Conservation (phyloP, 2,797 vertebrate genomes). For the Syngnathus rostellatus region DNA sequence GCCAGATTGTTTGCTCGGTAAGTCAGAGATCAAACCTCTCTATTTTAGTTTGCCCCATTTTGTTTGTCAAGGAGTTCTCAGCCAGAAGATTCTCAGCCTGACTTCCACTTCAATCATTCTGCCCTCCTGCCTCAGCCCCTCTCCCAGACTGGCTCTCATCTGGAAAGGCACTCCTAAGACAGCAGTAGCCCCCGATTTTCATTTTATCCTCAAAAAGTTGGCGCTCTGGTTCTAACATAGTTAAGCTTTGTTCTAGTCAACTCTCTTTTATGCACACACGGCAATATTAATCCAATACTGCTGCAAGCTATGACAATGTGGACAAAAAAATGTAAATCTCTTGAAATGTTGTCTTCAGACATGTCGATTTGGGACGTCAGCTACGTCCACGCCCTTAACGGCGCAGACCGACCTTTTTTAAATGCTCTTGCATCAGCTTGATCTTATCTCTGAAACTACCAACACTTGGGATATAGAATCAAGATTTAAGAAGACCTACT, state of each 20-base stretch:
- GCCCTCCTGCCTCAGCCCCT: not conserved
- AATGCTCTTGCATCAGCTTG: too few species aligned
- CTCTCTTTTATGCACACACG: not conserved
- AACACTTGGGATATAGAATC: too few species aligned
- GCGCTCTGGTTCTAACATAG: not conserved
- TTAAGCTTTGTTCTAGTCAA: not conserved
- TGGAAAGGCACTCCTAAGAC: not conserved
- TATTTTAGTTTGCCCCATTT: slow-evolving; percentile 1
- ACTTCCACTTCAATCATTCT: slow-evolving; percentile 40
- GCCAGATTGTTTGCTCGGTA: not conserved
- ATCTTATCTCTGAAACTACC: too few species aligned
- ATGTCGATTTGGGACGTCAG: too few species aligned
- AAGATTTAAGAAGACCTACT: too few species aligned
- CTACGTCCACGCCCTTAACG: too few species aligned
- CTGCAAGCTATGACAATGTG: too few species aligned
- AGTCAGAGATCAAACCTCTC: slow-evolving; percentile 3
- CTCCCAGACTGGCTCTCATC: not conserved
- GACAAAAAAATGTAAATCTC: too few species aligned
- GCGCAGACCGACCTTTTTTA: too few species aligned
- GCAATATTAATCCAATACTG: not conserved
- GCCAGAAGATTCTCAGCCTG: slow-evolving; percentile 14
- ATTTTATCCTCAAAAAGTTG: not conserved
- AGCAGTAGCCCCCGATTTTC: not conserved
- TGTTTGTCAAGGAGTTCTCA: not conserved
- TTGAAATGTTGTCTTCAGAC: too few species aligned